These are phyloP conservation scores for Trinorchestia longiramus DNA, from an alignment of 1,140 invertebrate genomes.

Conservation along the genomic window DNA sequence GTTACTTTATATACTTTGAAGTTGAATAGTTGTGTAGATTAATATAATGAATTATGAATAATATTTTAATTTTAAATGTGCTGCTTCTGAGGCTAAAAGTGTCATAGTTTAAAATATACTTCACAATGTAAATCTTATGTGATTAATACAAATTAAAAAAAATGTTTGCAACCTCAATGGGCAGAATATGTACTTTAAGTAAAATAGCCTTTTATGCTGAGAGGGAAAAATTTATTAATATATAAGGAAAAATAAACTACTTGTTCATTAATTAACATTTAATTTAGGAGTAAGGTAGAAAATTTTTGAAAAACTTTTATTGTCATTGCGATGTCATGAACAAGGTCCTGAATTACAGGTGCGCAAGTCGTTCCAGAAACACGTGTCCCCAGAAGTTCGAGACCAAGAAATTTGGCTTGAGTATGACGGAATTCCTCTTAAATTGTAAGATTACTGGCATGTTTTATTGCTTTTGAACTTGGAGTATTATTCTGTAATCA, in stretches of 20 bases:
- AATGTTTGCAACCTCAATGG: too few relatives aligned
- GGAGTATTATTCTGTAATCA: too few relatives aligned
- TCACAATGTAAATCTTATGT: neutral
- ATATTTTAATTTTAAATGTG: too few relatives aligned
- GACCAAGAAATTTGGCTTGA: conserved; percentile 96
- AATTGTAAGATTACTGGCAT: conserved; percentile 83
- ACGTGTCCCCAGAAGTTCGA: conserved; percentile 83
- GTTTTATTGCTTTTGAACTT: too few relatives aligned
- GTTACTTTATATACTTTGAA: neutral
- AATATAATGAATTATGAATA: too few relatives aligned
- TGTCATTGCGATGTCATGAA: neutral
- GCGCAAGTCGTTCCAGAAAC: conserved; percentile 88
- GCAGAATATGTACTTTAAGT: neutral
- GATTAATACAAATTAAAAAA: too few relatives aligned
- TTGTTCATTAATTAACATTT: neutral
- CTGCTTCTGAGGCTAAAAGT: neutral
- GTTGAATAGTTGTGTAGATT: neutral
- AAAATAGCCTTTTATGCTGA: neutral
- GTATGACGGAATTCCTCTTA: conserved; percentile 90
- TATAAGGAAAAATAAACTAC: neutral
- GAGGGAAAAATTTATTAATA: neutral
- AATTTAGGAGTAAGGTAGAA: neutral
- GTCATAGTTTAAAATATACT: neutral
- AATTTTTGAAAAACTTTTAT: neutral
- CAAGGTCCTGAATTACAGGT: conserved; percentile 77